Base-by-base conservation (phyloP, 2,113 vertebrate genomes). In the Trichomycterus rosablanca region DNA sequence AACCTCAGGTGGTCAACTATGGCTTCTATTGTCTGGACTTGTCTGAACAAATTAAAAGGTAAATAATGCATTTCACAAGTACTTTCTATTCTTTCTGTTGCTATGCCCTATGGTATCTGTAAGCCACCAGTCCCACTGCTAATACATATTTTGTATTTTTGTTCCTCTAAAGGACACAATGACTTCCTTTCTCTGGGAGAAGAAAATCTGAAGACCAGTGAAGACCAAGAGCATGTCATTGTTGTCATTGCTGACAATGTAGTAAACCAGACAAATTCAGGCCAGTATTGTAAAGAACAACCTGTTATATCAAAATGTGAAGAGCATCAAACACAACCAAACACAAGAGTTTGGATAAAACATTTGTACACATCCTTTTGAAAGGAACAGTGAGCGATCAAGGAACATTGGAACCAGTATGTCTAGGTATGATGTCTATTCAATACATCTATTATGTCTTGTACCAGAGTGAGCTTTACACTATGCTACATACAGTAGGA, bases 21-120 rank as follows among this genome's bases (percentile, higher is more conserved):
- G 35, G 54, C 67, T 43, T 65, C 61, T 39, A 65, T 65, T 66
- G 43, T 65, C 44, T 3, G 6, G 15, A 54, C 8, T 26, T 70
- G n/a, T n/a, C 57, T 59, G 8, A 70, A 39, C 49, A 59, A 70
- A 70, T 62, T 43, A 70, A 54, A 16, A 48, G 62, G 48, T 70
- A 63, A 68, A 44, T 18, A 64, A 46, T 60, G 30, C 48, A 44
- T 44, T 30, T 28, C 4, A 12, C 8, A 30, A 58, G n/a, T 7
- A 3, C 28, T 52, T 32, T 57, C 14, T 58, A 44, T 42, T 4
- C 39, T 20, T 20, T 35, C 10, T 53, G 30, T 20, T 32, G 15
- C 22, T 28, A 56, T 28, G 3, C n/a, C 16, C 5, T 9, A 4
- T 7, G 42, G 39, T 58, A 44, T 7, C 55, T 58, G 24, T 7